Conservation (phyloP, 2,113 vertebrate genomes). For the Bubalus kerabau region DNA sequence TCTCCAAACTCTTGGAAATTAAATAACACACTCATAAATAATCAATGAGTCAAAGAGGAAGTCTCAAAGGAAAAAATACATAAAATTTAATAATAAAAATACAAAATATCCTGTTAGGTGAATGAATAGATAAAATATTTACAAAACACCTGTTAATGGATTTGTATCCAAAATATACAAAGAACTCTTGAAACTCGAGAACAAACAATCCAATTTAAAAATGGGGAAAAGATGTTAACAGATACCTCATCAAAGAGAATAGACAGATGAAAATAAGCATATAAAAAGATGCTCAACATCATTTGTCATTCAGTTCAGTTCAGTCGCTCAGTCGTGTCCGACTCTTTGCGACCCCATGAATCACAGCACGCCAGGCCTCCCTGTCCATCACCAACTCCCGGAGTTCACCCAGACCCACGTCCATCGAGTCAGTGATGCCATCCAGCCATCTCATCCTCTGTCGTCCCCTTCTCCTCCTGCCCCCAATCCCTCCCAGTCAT, state of each 20-base stretch:
- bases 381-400: too few relatives aligned
- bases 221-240: background rate
- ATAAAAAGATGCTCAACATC: background rate
- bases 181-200: background rate
- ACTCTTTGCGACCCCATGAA: too few relatives aligned
- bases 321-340: too few relatives aligned
- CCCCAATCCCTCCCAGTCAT: background rate
- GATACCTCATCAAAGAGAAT: background rate
- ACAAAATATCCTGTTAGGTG: background rate
- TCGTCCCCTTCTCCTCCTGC: too few relatives aligned
- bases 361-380: too few relatives aligned
- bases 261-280: background rate
- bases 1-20: background rate
- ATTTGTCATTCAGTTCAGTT: background rate
- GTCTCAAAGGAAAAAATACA: background rate
- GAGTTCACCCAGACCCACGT: too few relatives aligned
- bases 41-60: background rate
- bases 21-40: background rate
- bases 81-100: background rate
- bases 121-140: background rate
- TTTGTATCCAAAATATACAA: background rate
- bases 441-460: too few relatives aligned
- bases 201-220: background rate
- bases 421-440: too few relatives aligned
- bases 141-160: background rate